Conservation (phyloP, 2,888 invertebrate genomes). For the Amphipoea oculea region DNA sequence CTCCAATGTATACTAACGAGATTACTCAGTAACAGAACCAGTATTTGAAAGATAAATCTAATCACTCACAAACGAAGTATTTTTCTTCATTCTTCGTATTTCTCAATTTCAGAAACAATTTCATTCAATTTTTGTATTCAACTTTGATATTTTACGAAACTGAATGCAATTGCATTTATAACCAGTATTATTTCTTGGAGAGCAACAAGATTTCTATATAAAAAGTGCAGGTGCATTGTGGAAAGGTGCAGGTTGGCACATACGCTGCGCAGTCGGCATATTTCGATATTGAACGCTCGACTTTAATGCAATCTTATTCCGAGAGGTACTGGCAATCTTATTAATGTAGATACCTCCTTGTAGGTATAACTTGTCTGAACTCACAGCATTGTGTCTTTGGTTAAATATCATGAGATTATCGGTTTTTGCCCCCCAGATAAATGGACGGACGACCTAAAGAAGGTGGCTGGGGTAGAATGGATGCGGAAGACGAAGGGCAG, state of each 20-base stretch:
- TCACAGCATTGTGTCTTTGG: constrained; percentile 19
- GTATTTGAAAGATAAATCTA: constrained; percentile 17
- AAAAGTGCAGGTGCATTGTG: constrained; percentile 56
- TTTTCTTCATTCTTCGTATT: constrained; percentile 24
- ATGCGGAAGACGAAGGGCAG: no score
- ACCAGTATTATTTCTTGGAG: constrained; percentile 39
- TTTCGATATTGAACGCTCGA: constrained; percentile 81
- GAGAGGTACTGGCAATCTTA: constrained; percentile 73
- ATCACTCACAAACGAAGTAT: constrained; percentile 17
- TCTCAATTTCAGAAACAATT: constrained; percentile 27
- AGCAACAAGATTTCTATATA: constrained; percentile 42
- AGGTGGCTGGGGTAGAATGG: no score
- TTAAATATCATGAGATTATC: constrained; percentile 25
- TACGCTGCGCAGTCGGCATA: constrained; percentile 79
- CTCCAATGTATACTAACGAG: neutral
- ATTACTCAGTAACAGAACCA: constrained; percentile 1
- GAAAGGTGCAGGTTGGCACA: constrained; percentile 74
- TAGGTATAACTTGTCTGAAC: constrained; percentile 19
- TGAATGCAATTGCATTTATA: constrained; percentile 48
- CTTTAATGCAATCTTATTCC: constrained; percentile 80
- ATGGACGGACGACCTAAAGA: no score
- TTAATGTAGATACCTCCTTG: constrained; percentile 61
- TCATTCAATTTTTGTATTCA: constrained; percentile 25
- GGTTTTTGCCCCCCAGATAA: neutral
- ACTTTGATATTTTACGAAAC: constrained; percentile 55